phyloP scores from a whole-genome alignment of 2,888 invertebrate genomes.

The Allophyes oxyacanthae region DNA sequence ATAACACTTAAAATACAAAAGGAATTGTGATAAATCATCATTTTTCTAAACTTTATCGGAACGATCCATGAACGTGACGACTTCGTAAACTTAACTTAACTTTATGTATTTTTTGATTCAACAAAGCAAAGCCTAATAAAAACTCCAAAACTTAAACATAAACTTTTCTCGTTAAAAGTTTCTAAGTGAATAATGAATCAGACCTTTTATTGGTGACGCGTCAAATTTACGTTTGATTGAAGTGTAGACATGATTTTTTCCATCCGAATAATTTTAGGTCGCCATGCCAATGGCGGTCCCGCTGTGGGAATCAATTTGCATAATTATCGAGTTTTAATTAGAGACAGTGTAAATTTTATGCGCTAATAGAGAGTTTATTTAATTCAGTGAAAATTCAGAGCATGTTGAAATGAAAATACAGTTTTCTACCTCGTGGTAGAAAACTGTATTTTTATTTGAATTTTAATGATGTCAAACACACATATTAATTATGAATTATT shows the following conservation, averaged over 20 bases:
- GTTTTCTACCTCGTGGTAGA: neutral
- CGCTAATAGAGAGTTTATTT: slow-evolving; percentile 46
- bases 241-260: slow-evolving; percentile 37
- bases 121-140: slow-evolving; percentile 55
- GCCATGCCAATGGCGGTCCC: slow-evolving; percentile 22
- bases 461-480: no score
- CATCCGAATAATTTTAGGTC: slow-evolving; percentile 49
- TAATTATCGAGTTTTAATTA: slow-evolving; percentile 56
- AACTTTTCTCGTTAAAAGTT: slow-evolving; percentile 69
- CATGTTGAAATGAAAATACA: slow-evolving; percentile 8
- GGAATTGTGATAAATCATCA: slow-evolving; percentile 5
- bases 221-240: slow-evolving; percentile 55
- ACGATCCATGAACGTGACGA: slow-evolving; percentile 24
- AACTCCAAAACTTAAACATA: slow-evolving; percentile 55
- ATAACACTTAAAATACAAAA: slow-evolving; percentile 5
- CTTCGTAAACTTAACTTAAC: slow-evolving; percentile 13
- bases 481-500: no score
- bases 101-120: slow-evolving; percentile 43
- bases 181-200: slow-evolving; percentile 61
- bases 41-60: slow-evolving; percentile 23
- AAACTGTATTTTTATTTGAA: no score
- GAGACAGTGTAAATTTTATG: slow-evolving; percentile 36
- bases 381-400: slow-evolving; percentile 25
- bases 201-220: slow-evolving; percentile 57
- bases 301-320: slow-evolving; percentile 55